Evolutionary conservation across 2,797 vertebrate genomes (phyloP), one percentile per base, ranked within the genome.

Genomic region (Gallinago stenura): DNA sequence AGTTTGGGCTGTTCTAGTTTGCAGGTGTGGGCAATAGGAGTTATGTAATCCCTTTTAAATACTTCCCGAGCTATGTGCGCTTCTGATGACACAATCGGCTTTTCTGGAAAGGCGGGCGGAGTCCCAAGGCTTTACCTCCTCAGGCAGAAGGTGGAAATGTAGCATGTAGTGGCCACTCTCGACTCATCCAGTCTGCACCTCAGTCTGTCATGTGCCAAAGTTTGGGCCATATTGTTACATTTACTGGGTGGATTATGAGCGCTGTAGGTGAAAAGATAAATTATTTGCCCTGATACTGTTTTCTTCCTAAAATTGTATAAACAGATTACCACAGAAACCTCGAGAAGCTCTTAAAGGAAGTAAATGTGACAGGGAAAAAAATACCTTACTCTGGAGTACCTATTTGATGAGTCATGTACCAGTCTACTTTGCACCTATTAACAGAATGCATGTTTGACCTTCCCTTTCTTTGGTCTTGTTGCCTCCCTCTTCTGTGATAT

Each of bases 351-450:
- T 88, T 96, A 76, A 84, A 94, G 95, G 93, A 96, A 92, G 68
- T 95, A 91, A 95, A 70, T 62, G 20, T 82, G 81, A 35, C 2
- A 2, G 31, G 10, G 35, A 13, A 73, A 83, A 68, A 90, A 89
- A 58, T 69, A 77, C 61, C 33, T 58, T 33, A 33, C 68, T 86
- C 51, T 83, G 45, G 72, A 96, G 87, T 92, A 71, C 79, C 48
- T 90, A 20, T 87, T 87, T 92, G 61, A 77, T 95, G 92, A 93
- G 83, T 97, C 94, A 95, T 37, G 57, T 87, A 56, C 51, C 37
- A 24, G 65, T 84, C 80, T 64, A 66, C 87, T 94, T 91, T 82
- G 75, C 85, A 85, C 51, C 61, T 81, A 50, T 88, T 93, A 91
- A 83, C 81, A 93, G 57, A 91, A 86, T 13, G 66, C 20, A 8